Conservation (phyloP, 1,140 invertebrate species). For the Drosophila bocqueti region DNA sequence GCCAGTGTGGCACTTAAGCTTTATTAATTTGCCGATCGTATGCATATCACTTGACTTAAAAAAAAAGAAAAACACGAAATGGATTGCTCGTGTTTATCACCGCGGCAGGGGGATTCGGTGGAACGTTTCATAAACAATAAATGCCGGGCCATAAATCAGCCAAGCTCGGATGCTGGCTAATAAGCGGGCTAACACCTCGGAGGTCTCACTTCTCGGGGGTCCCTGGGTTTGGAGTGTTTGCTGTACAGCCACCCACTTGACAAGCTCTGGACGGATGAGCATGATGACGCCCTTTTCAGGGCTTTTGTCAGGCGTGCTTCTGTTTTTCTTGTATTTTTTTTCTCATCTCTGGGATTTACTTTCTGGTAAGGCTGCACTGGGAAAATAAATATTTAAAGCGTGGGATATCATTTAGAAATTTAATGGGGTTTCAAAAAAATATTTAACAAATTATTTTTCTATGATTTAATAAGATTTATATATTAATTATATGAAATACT, state of each 20-base stretch:
- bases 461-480: neutral
- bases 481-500: neutral
- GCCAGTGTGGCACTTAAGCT: conserved; percentile 57
- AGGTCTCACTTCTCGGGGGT: conserved; percentile 66
- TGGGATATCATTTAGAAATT: neutral
- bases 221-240: conserved; percentile 62
- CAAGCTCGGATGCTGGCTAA: conserved; percentile 55
- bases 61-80: conserved; percentile 40
- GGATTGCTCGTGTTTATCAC: conserved; percentile 72
- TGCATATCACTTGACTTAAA: conserved; percentile 52
- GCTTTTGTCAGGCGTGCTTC: conserved; percentile 70
- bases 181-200: conserved; percentile 76
- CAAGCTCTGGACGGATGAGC: conserved; percentile 30
- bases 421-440: fast-evolving
- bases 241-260: conserved; percentile 78
- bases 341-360: neutral
- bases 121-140: conserved; percentile 60
- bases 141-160: conserved; percentile 60
- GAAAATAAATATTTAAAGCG: neutral
- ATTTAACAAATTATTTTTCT: neutral
- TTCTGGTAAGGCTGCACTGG: conserved; percentile 1
- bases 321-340: conserved; percentile 15
- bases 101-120: conserved; percentile 41
- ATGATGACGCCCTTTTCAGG: conserved; percentile 67
- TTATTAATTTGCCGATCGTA: conserved; percentile 76